Evolutionary conservation across 2,888 invertebrate genomes (phyloP).

Genomic region (Synergus gifuensis): DNA sequence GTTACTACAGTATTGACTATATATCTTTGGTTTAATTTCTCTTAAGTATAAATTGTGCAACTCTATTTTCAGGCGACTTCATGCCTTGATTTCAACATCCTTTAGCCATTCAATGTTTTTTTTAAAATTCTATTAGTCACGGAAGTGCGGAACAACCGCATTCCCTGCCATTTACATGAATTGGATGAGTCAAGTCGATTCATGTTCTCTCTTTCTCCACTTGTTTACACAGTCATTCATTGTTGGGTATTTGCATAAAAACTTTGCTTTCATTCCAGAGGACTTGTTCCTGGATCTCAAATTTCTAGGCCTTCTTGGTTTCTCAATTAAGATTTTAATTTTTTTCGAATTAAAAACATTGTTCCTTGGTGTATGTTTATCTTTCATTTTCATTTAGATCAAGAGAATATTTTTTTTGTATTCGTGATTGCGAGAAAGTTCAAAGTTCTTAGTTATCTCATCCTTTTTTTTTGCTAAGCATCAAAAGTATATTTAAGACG

Average conservation of each 20-base stretch:
- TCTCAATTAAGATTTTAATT: not conserved
- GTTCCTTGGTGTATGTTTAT: not conserved
- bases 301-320: not conserved
- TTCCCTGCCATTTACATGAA: not conserved
- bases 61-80: not conserved
- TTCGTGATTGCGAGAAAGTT: slow-evolving; percentile 4
- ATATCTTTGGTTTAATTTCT: not conserved
- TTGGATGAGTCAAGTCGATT: not conserved
- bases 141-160: not conserved
- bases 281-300: not conserved
- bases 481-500: not conserved
- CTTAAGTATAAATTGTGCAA: not conserved
- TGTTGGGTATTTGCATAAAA: not conserved
- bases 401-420: not conserved
- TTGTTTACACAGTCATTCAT: not conserved
- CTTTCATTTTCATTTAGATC: not conserved
- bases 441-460: slow-evolving; percentile 27
- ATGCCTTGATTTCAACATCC: slow-evolving; percentile 6
- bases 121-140: not conserved
- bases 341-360: not conserved
- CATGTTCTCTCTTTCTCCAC: not conserved
- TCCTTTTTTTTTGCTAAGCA: not conserved
- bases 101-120: not conserved
- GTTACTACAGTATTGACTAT: not conserved
- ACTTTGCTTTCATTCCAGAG: not conserved